Evolutionary conservation across 2,797 vertebrate species (phyloP), one percentile per base, ranked within the genome.

Genomic region (Heterohyrax brucei): DNA sequence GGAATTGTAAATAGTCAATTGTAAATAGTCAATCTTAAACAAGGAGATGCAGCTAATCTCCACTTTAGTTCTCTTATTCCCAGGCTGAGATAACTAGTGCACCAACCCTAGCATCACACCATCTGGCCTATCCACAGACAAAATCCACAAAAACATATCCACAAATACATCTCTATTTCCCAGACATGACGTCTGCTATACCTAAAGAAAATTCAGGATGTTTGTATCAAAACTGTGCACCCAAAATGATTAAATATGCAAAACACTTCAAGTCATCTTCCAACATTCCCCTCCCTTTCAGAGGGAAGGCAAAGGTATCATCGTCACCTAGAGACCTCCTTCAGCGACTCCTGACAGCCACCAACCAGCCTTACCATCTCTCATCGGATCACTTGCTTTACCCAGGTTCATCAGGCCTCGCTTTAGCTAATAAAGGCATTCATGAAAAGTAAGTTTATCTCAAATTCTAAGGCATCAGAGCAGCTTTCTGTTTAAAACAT

Each of bases 401-500:
- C 26, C 50, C 14, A 4, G 53, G 53, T 4, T 5, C 70, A 44
- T 48, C 44, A 30, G 30, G 30, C 13, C 14, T 77, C 14, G 8
- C 75, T 50, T 78, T 19, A 77, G 46, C 75, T 50, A 50, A 50
- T 7, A 50, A 94, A 64, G 64, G 78, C 2, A 33, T 48, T 79
- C 24, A 95, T 14, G 30, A 75, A 85, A 78, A 72, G 5, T 24
- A 73, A 59, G 44, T 44, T 89, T 72, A 72, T 28, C 61, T 82
- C 66, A 76, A 87, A 94, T 87, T 77, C 79, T 72, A 87, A 84
- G 21, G 21, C 13, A 87, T 44, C 50, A 9, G 10, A 85, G 81
- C 61, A 72, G 13, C 77, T 53, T 81, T 94, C 84, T 84, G 75
- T 33, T 91, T 89, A 91, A 94, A 86, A 94, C 53, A 44, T 3